Conservation (phyloP, 2,113 vertebrate species). For the Stigmatopora argus region DNA sequence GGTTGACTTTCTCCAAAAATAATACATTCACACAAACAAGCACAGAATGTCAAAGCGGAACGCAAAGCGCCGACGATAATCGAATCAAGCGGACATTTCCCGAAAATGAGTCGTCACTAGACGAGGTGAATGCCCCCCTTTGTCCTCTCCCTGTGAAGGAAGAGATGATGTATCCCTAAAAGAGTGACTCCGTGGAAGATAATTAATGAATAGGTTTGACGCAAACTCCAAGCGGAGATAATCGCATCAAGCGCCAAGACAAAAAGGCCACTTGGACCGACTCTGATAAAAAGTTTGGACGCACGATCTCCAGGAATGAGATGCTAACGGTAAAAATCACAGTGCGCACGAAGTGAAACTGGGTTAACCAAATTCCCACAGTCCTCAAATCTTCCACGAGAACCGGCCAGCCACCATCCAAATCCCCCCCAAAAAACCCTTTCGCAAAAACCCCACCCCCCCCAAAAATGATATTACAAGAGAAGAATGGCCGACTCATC, state of each 20-base stretch:
- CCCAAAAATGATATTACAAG: background rate
- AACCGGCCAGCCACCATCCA: too few relatives aligned
- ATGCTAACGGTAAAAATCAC: too few relatives aligned
- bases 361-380: too few relatives aligned
- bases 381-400: too few relatives aligned
- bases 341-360: too few relatives aligned
- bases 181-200: background rate
- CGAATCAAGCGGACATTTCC: background rate
- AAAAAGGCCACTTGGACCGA: background rate
- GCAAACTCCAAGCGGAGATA: background rate
- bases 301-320: too few relatives aligned
- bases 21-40: background rate
- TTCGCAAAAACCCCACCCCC: background rate
- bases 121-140: background rate
- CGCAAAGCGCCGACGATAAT: background rate
- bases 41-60: background rate
- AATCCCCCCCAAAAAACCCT: background rate
- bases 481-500: conserved; percentile 9
- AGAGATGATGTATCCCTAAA: background rate
- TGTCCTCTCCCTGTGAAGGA: background rate
- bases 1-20: too few relatives aligned
- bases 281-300: too few relatives aligned
- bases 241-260: background rate
- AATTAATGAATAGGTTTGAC: background rate
- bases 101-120: background rate